Base-by-base conservation (phyloP, 2,113 vertebrate species). In the Pan paniscus region DNA sequence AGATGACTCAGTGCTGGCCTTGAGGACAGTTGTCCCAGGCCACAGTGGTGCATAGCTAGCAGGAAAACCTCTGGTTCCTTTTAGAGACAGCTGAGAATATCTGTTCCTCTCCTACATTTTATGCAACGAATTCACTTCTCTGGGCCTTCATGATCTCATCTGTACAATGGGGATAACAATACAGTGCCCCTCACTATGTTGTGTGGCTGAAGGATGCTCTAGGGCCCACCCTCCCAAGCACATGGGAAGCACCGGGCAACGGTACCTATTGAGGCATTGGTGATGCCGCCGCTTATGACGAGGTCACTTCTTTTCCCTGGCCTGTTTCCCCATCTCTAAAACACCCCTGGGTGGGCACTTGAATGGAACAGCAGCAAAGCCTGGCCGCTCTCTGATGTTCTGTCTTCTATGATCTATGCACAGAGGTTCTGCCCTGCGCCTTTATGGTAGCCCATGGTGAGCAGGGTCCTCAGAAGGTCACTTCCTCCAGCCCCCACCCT, bases 161-260 rank as follows among this genome's bases (percentile, higher is more conserved):
- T 52, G 6, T 30, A 25, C 76, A 75, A 14, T 30, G 72, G 73
- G 68, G n/a, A 32, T 79, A 23, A 23, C 13, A 4, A 5, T 2
- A 32, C 52, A 50, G 9, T 0, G 0, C 30, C 13, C 22, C 30
- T 59, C 6, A 1, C 6, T 27, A 38, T 59, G 16, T 52, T 1
- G 13, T 30, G 9, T 2, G 22, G 23, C 23, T 52, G 38, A 12
- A 11, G 48, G 70, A 6, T 18, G 23, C 22, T 48, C 1, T 11
- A 43, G 27, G 8, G 76, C 55, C 32, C 9, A 3, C 2, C 3
- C 11, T 7, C 20, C 72, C 5, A 7, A 52, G 27, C 20, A 5
- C 0, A 0, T 3, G 55, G 40, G 38, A 46, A 52, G 30, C 4
- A 6, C 78, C 50, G 4, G 35, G 27, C 61, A 3, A 0, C 0